These are phyloP conservation scores for Eueremaeus valkanovi DNA, from an alignment of 2,888 invertebrate genomes.

Conservation along the genomic window DNA sequence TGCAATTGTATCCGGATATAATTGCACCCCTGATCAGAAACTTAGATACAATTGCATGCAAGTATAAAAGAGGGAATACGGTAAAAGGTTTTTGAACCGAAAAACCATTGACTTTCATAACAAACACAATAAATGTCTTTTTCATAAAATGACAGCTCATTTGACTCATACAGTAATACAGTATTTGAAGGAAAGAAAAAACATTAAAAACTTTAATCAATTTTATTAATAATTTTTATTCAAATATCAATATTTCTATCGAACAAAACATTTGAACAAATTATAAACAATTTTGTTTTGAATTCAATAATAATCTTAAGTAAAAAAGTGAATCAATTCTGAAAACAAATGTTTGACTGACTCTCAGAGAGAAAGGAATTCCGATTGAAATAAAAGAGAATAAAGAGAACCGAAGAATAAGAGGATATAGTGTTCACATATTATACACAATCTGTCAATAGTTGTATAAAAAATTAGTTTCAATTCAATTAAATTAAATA, in stretches of 20 bases:
- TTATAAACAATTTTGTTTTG: not conserved
- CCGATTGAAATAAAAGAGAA: not conserved
- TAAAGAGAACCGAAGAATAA: not conserved
- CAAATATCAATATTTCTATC: not conserved
- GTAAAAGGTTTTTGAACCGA: no score
- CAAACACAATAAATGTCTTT: no score
- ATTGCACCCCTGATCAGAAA: no score
- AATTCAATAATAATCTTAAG: not conserved
- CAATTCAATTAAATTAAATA: not conserved
- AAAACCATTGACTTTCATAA: no score
- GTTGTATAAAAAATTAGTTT: conserved; percentile 18
- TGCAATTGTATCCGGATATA: no score
- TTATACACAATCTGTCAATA: conserved; percentile 6
- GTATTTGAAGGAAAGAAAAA: no score
- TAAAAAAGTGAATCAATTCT: not conserved
- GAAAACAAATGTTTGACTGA: not conserved
- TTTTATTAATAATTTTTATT: not conserved
- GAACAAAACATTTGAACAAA: conserved; percentile 3
- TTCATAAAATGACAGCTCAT: no score
- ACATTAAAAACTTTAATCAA: no score
- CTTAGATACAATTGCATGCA: no score
- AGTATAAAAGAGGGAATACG: no score
- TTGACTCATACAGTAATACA: no score
- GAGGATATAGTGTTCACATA: no score
- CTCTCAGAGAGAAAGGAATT: not conserved